These are phyloP conservation scores for Drosophila kuntzei DNA, from an alignment of 2,888 invertebrate species.

Conservation along the genomic window DNA sequence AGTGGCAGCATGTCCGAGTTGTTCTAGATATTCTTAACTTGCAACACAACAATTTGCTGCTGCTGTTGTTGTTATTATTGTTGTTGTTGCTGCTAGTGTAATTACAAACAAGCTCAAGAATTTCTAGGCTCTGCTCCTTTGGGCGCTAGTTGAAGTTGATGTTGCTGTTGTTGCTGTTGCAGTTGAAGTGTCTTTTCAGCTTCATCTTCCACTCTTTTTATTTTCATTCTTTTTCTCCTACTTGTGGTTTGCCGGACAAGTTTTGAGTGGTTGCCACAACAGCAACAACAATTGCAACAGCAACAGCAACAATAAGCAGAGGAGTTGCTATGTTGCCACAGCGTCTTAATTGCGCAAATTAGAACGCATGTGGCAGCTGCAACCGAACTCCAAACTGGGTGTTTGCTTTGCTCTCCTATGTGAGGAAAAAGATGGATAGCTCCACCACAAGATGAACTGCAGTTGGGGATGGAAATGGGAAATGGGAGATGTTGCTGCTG, in stretches of 20 bases:
- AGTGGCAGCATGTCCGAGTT: conserved; percentile 78
- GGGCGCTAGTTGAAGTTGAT: conserved; percentile 62
- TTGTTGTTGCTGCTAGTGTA: conserved; percentile 55
- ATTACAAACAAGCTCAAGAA: conserved; percentile 77
- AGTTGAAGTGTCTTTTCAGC: conserved; percentile 50
- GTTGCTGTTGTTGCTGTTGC: conserved; percentile 40
- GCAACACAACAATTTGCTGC: conserved; percentile 58
- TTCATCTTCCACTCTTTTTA: conserved; percentile 15
- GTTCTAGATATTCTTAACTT: conserved; percentile 69
- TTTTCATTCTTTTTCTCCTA: conserved; percentile 4
- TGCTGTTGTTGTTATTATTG: conserved; percentile 41
- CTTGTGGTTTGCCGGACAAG: conserved; percentile 57
- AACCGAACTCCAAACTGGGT: conserved; percentile 60
- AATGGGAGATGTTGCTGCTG: conserved; percentile 34
- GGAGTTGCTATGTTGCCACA: conserved; percentile 28
- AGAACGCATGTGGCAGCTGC: conserved; percentile 75
- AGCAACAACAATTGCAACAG: conserved; percentile 28
- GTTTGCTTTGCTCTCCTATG: conserved; percentile 58
- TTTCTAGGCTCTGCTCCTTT: conserved; percentile 75
- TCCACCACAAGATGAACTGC: conserved; percentile 24
- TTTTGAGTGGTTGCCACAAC: conserved; percentile 55
- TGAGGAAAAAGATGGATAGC: conserved; percentile 41
- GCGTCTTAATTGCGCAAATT: conserved; percentile 80
- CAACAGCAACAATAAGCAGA: conserved; percentile 2
- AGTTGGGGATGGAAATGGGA: neutral